phyloP scores from a whole-genome alignment of 1,140 invertebrate genomes.

The Formica exsecta region DNA sequence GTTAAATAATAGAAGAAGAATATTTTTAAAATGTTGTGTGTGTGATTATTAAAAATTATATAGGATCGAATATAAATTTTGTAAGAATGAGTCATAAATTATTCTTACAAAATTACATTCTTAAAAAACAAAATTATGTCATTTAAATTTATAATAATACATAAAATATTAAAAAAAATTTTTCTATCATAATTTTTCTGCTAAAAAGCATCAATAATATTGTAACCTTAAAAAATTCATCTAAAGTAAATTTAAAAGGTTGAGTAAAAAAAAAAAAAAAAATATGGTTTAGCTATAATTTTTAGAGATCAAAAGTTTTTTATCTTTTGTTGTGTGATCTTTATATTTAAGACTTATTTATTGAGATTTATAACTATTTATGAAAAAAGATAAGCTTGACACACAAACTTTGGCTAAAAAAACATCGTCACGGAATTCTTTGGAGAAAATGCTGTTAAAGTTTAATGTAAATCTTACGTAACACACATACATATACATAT shows the following conservation, averaged over 20 bases:
- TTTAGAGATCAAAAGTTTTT: not conserved
- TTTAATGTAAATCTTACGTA: slow-evolving; percentile 52
- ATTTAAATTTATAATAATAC: not conserved
- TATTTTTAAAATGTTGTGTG: not conserved
- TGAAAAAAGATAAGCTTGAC: slow-evolving; percentile 26
- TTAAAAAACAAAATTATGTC: too few species aligned
- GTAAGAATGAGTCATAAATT: not conserved
- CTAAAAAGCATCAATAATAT: not conserved
- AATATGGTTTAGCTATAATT: not conserved
- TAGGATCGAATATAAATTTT: not conserved
- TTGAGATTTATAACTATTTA: slow-evolving; percentile 34
- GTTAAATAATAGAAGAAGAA: not conserved
- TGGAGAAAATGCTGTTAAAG: slow-evolving; percentile 34
- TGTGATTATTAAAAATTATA: not conserved
- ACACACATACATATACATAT: not conserved
- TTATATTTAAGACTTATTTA: not conserved
- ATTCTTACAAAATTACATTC: not conserved
- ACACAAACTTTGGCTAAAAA: slow-evolving; percentile 34
- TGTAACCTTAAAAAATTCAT: not conserved
- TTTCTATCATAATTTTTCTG: not conserved
- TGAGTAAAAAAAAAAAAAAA: too few species aligned
- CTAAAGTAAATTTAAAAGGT: too few species aligned
- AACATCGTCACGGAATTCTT: slow-evolving; percentile 27
- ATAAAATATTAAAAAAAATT: not conserved
- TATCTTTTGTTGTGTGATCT: not conserved